Conservation (phyloP, 2,113 vertebrate species). For the Microcebus griseorufus region DNA sequence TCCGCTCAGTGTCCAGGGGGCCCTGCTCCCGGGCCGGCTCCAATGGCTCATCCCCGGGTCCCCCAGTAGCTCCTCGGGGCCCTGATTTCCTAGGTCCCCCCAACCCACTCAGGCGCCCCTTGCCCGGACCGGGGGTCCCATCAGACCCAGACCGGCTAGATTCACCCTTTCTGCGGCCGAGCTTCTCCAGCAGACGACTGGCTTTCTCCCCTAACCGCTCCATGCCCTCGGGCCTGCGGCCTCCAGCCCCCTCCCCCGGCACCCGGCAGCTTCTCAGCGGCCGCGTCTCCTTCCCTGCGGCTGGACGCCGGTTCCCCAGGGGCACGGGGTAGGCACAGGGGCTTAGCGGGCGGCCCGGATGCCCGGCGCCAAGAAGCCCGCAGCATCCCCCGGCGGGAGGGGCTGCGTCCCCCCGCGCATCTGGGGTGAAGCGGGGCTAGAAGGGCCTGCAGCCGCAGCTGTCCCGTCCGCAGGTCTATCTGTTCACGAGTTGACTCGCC, state of each 20-base stretch:
- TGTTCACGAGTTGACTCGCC: slow-evolving; percentile 41
- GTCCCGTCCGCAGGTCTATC: slow-evolving; percentile 43
- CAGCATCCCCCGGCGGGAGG: slow-evolving; percentile 75
- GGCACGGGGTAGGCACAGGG: slow-evolving; percentile 28
- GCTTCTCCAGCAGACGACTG: slow-evolving; percentile 90
- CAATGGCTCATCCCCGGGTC: slow-evolving; percentile 72
- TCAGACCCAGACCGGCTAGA: slow-evolving; percentile 82
- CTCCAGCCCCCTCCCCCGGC: slow-evolving; percentile 61
- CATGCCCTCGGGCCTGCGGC: slow-evolving; percentile 81
- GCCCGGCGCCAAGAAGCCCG: slow-evolving; percentile 57
- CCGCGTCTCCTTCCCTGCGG: slow-evolving; percentile 15
- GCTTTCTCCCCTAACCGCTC: slow-evolving; percentile 88
- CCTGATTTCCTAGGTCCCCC: slow-evolving; percentile 79
- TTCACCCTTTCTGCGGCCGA: slow-evolving; percentile 91
- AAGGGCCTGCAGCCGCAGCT: background rate
- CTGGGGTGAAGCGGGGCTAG: background rate
- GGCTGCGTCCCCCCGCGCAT: slow-evolving; percentile 47
- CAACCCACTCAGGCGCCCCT: slow-evolving; percentile 77
- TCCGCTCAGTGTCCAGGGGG: slow-evolving; percentile 73
- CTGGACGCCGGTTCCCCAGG: slow-evolving; percentile 21
- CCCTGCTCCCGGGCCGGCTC: slow-evolving; percentile 84
- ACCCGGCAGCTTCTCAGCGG: slow-evolving; percentile 39
- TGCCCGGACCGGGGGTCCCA: slow-evolving; percentile 73
- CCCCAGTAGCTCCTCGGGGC: slow-evolving; percentile 77
- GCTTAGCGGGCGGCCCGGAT: slow-evolving; percentile 61